Evolutionary conservation across 2,113 vertebrate species (phyloP).

Genomic region (Micromys minutus): DNA sequence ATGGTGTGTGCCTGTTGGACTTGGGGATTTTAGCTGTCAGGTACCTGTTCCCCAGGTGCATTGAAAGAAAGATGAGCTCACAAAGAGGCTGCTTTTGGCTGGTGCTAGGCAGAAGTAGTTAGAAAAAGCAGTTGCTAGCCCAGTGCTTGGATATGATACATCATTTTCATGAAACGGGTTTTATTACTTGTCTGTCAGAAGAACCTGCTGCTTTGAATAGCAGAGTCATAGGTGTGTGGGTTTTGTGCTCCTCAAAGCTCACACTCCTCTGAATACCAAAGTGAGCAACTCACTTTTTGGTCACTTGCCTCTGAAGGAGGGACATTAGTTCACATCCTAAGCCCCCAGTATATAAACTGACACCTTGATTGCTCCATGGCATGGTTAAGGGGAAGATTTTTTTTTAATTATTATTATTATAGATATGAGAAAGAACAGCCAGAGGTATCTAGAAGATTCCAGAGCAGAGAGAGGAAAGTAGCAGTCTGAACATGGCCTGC

Average conservation of each 20-base stretch:
- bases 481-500: not conserved
- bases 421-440: not conserved
- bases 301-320: not conserved
- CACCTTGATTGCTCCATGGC: not conserved
- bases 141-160: accelerated
- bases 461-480: not conserved
- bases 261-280: not conserved
- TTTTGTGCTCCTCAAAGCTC: not conserved
- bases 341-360: not conserved
- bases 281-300: not conserved
- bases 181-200: not conserved
- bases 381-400: not conserved
- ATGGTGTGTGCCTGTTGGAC: no score
- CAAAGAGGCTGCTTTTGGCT: accelerated
- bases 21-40: not conserved
- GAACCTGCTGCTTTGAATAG: not conserved
- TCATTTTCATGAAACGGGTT: not conserved
- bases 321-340: not conserved
- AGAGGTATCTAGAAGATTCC: not conserved
- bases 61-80: not conserved
- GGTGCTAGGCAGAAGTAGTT: not conserved
- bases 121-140: not conserved
- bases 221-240: not conserved
- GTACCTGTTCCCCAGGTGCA: not conserved
- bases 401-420: no score